These are phyloP conservation scores for Hozukius guyotensis DNA, from an alignment of 2,797 vertebrate genomes.

Conservation along the genomic window DNA sequence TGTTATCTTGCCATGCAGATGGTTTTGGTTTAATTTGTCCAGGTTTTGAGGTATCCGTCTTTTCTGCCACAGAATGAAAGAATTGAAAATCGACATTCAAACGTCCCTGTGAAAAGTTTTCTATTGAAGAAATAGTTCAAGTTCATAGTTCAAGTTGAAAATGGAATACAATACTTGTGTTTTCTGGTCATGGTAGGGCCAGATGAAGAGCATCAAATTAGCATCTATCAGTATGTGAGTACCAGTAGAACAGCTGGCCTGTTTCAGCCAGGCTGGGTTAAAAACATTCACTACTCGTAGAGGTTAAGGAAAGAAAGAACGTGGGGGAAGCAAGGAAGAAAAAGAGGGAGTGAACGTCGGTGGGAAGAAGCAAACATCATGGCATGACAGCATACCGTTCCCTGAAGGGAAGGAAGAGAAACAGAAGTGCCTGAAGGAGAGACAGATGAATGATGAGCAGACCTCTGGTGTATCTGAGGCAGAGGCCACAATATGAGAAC, in stretches of 20 bases:
- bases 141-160: not conserved
- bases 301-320: slow-evolving; percentile 9
- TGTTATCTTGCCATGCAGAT: not conserved
- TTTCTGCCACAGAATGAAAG: not conserved
- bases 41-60: not conserved
- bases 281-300: slow-evolving; percentile 19
- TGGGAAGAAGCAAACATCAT: slow-evolving; percentile 26
- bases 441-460: slow-evolving; percentile 25
- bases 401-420: slow-evolving; percentile 7
- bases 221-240: not conserved
- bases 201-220: slow-evolving; percentile 18
- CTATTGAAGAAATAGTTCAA: not conserved
- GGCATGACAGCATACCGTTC: slow-evolving; percentile 18
- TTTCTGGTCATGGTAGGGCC: not conserved
- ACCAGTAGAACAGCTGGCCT: slow-evolving; percentile 41
- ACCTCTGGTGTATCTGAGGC: slow-evolving; percentile 24
- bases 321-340: slow-evolving; percentile 18
- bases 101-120: not conserved
- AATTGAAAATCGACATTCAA: not conserved
- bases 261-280: slow-evolving; percentile 22
- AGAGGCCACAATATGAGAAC: slow-evolving; percentile 37
- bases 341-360: slow-evolving; percentile 40
- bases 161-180: not conserved
- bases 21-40: not conserved
- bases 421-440: slow-evolving; percentile 11